Base-by-base conservation (phyloP, 2,797 vertebrate genomes). In the Chaetodon trifasciatus region DNA sequence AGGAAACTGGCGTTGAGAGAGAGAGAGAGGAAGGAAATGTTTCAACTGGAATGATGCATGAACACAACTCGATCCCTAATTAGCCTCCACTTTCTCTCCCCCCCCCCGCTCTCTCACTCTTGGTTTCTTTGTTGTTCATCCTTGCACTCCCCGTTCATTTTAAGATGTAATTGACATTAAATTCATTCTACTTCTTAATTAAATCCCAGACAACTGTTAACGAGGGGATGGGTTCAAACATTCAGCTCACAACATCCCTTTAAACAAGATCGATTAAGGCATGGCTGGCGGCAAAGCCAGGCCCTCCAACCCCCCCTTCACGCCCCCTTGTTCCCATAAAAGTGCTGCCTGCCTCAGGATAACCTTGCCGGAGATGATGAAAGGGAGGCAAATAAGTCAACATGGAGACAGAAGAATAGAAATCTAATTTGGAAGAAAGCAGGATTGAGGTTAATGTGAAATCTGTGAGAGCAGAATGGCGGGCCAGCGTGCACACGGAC, bases 331-430 rank as follows among this genome's bases (percentile, higher is more conserved):
- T 90, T 93, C 88, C 90, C 82, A 86, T 91, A 93, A 94, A 94
- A 89, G 86, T 77, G 57, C 75, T 42, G 86, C 73, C 83, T 83
- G 92, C 94, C 94, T 92, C 86, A 24, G 94, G 94, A 94, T 91
- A 96, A 94, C 91, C 93, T 94, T 90, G 91, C 84, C 75, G 79
- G 83, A 79, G 90, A 93, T 91, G 94, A 95, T 96, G 92, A 95
- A 95, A 94, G 90, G 82, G 89, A 91, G 72, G 87, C 85, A 87
- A 89, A 93, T 89, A 90, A 92, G 89, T 90, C 88, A 92, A 93
- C 90, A 89, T 10, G 23, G 65, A 92, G 84, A 86, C 75, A 78
- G 86, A 89, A 89, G 78, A 91, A 92, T 17, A 79, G 84, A 72
- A 88, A 90, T 89, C 82, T 92, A 86, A 92, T 93, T 91, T 90